A percentile compares a stretch with the other conserved stretches of the same genome.
Conservation (phyloP, 2,888 invertebrate species). For the Polydrusus cervinus region DNA sequence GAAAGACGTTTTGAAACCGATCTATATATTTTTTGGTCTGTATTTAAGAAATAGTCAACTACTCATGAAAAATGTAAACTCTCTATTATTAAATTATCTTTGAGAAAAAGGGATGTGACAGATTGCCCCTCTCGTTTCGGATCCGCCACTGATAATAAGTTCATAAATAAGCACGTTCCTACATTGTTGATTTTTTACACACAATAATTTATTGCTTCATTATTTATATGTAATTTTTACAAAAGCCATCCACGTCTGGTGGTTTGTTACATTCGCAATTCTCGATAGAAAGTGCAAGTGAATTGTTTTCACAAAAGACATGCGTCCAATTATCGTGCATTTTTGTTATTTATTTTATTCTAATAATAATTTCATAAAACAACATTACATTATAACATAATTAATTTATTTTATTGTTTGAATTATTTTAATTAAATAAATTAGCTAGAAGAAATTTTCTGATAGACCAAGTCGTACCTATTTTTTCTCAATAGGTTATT, state of each 20-base stretch:
- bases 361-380: not conserved
- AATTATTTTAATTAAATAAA: not conserved
- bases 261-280: not conserved
- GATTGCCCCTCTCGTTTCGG: no score
- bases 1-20: no score
- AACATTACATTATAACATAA: constrained; percentile 3
- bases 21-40: no score
- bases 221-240: constrained; percentile 3
- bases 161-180: not conserved
- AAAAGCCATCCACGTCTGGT: not conserved
- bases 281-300: constrained; percentile 3
- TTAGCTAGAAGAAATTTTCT: no score
- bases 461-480: no score
- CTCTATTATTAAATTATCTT: no score
- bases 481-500: no score
- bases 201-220: not conserved
- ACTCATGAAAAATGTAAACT: no score
- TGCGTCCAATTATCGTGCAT: constrained; percentile 3
- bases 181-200: not conserved
- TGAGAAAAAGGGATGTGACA: no score
- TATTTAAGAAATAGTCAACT: no score
- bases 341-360: not conserved
- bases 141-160: no score
- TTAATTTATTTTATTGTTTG: not conserved
- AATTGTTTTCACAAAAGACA: not conserved